Evolutionary conservation across 2,797 vertebrate species (phyloP).

Genomic region (Poeciliopsis infans): DNA sequence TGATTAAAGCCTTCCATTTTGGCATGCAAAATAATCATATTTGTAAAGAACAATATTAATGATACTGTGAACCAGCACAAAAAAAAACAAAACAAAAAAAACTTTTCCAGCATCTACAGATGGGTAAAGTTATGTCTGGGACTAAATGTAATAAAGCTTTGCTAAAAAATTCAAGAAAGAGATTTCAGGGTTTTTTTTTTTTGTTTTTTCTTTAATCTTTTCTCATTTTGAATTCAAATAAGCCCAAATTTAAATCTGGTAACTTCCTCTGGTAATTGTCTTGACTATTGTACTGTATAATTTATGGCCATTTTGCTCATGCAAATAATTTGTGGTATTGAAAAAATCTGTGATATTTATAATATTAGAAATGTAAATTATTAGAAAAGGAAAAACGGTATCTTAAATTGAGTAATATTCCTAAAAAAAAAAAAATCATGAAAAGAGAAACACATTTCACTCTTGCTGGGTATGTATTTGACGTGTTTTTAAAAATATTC

Average conservation of each 20-base stretch:
- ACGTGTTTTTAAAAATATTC: not conserved
- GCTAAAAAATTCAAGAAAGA: not conserved
- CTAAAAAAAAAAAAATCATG: not conserved
- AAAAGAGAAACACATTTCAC: not conserved
- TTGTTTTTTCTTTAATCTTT: not conserved
- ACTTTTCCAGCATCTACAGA: not conserved
- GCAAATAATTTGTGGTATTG: not conserved
- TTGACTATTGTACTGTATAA: not conserved
- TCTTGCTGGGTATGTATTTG: not conserved
- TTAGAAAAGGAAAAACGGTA: not conserved
- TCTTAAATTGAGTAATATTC: not conserved
- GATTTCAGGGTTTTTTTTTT: not conserved
- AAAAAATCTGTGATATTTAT: not conserved
- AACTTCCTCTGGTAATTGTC: not conserved
- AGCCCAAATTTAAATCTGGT: not conserved
- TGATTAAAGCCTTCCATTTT: not conserved
- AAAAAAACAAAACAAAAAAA: not conserved
- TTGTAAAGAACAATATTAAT: not conserved
- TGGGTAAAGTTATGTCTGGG: not conserved
- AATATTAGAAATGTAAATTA: not conserved
- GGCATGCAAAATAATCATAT: not conserved
- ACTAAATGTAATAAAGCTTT: not conserved
- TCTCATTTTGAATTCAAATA: not conserved
- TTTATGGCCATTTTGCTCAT: not conserved
- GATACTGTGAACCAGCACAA: not conserved